Conservation (phyloP, 1,140 invertebrate genomes). For the Micrasema minimum region DNA sequence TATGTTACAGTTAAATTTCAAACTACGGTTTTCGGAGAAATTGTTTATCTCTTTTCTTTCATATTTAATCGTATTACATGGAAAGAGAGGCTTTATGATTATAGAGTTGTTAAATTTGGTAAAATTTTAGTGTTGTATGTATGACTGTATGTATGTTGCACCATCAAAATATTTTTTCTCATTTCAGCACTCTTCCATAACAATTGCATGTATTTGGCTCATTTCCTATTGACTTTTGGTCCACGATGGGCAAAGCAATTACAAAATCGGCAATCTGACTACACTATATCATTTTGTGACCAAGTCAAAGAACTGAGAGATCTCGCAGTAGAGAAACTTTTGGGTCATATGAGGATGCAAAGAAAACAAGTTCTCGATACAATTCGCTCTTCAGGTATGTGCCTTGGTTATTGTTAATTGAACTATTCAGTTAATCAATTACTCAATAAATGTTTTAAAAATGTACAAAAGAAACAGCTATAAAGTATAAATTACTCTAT, state of each 20-base stretch:
- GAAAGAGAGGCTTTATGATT: too few relatives aligned
- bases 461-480: too few relatives aligned
- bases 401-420: too few relatives aligned
- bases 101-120: too few relatives aligned
- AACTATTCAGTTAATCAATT: too few relatives aligned
- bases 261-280: slow-evolving; percentile 58
- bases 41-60: too few relatives aligned
- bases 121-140: too few relatives aligned
- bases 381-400: slow-evolving; percentile 74
- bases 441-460: too few relatives aligned
- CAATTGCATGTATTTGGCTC: slow-evolving; percentile 89
- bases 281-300: slow-evolving; percentile 61
- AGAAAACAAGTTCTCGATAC: slow-evolving; percentile 78
- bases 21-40: too few relatives aligned
- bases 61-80: too few relatives aligned
- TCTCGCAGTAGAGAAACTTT: slow-evolving; percentile 75
- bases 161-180: slow-evolving; percentile 17
- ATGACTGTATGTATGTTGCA: neutral
- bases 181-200: slow-evolving; percentile 89
- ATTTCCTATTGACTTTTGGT: slow-evolving; percentile 76
- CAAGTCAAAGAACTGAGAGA: slow-evolving; percentile 71
- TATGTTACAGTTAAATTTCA: too few relatives aligned
- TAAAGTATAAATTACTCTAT: too few relatives aligned
- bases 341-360: slow-evolving; percentile 79
- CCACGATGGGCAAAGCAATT: slow-evolving; percentile 68